Conservation (phyloP, 2,888 invertebrate species). For the Alloplasta piceator region DNA sequence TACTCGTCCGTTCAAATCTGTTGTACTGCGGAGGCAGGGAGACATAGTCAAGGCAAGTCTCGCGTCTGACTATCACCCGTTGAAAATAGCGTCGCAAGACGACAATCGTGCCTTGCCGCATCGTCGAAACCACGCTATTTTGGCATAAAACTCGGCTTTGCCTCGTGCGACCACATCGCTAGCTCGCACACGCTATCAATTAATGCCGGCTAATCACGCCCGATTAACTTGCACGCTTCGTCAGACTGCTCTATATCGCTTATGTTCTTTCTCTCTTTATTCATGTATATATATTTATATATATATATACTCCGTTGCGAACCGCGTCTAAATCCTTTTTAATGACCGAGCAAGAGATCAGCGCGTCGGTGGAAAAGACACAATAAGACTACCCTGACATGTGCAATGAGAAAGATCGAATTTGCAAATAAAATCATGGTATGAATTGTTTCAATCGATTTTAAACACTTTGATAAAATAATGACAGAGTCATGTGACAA, state of each 20-base stretch:
- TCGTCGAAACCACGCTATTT: constrained; percentile 61
- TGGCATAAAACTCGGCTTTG: constrained; percentile 56
- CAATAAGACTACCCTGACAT: too few relatives aligned
- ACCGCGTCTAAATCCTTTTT: too few relatives aligned
- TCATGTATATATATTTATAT: too few relatives aligned
- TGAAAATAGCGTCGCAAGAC: constrained; percentile 32
- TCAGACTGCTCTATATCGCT: constrained; percentile 33
- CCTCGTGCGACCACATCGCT: background rate
- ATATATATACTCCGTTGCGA: too few relatives aligned
- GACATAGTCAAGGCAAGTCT: background rate
- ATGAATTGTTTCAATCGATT: too few relatives aligned
- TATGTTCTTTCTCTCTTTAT: too few relatives aligned
- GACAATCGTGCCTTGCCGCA: constrained; percentile 61
- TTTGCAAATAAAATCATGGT: too few relatives aligned
- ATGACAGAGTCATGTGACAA: too few relatives aligned
- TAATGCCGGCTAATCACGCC: constrained; percentile 66
- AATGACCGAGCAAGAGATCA: too few relatives aligned
- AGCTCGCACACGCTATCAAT: constrained; percentile 60
- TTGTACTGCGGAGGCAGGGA: background rate
- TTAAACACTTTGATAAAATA: too few relatives aligned
- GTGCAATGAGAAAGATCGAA: too few relatives aligned
- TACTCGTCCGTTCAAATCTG: background rate
- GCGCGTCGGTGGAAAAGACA: too few relatives aligned
- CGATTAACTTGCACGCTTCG: constrained; percentile 65
- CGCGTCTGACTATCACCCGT: background rate